Percentiles rank a stretch among this genome's conserved stretches.
phyloP scores from a whole-genome alignment of 2,888 invertebrate genomes.

The Metopia argyrocephala region DNA sequence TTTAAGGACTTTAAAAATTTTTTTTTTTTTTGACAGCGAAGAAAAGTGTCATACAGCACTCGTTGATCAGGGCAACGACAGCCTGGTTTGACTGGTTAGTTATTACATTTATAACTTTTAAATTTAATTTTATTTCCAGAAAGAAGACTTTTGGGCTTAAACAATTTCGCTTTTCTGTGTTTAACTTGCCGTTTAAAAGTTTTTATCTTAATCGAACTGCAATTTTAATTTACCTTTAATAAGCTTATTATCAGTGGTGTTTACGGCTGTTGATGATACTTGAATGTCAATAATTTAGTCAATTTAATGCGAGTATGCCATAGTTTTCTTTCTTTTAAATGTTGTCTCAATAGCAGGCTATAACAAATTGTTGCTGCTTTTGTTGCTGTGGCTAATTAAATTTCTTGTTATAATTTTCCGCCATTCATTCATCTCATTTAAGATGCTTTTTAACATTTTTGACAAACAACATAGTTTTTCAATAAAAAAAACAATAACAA shows the following conservation, averaged over 20 bases:
- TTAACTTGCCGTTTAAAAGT: neutral
- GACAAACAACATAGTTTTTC: slow-evolving; percentile 65
- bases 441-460: slow-evolving; percentile 54
- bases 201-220: slow-evolving; percentile 23
- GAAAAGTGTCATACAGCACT: too few species aligned
- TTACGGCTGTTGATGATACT: neutral
- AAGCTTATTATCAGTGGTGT: slow-evolving; percentile 1
- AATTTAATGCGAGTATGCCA: slow-evolving; percentile 52
- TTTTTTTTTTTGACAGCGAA: too few species aligned
- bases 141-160: neutral
- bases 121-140: too few species aligned
- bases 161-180: neutral
- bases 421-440: slow-evolving; percentile 54
- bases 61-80: too few species aligned
- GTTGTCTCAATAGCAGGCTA: neutral
- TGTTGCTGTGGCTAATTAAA: slow-evolving; percentile 27
- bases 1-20: too few species aligned
- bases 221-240: slow-evolving; percentile 6
- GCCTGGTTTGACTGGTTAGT: too few species aligned
- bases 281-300: slow-evolving; percentile 40
- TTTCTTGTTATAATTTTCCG: slow-evolving; percentile 37
- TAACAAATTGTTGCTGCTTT: neutral
- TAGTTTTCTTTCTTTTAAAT: slow-evolving; percentile 15
- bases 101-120: too few species aligned
- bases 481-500: slow-evolving; percentile 52